A percentile compares a stretch with the other conserved stretches of the same genome.
These are phyloP conservation scores for Malachius bipustulatus DNA, from an alignment of 2,888 invertebrate genomes.

Conservation along the genomic window DNA sequence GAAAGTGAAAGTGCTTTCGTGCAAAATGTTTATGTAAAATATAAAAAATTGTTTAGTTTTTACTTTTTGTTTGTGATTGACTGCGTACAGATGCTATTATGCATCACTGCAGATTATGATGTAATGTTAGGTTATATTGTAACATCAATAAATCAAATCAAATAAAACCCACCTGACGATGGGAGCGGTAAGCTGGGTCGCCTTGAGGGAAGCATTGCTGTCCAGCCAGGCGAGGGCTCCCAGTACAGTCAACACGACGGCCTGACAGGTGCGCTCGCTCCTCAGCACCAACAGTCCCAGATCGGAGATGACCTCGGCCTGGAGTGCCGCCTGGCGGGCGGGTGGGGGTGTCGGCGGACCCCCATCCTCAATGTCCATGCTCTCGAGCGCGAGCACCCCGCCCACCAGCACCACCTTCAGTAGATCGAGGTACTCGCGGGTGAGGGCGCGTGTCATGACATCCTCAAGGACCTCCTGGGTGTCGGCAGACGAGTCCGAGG, in stretches of 20 bases:
- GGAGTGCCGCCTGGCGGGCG: conserved; percentile 35
- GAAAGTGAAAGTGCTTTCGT: too few species aligned
- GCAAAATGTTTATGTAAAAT: too few species aligned
- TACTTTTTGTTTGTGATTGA: too few species aligned
- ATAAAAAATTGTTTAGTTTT: too few species aligned
- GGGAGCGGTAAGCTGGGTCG: conserved; percentile 62
- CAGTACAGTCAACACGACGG: conserved; percentile 50
- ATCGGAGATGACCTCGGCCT: conserved; percentile 69
- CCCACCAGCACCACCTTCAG: conserved; percentile 64
- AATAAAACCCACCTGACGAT: too few species aligned
- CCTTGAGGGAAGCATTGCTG: conserved; percentile 68
- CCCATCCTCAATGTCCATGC: conserved; percentile 54
- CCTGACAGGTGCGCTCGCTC: conserved; percentile 51
- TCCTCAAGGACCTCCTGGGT: conserved; percentile 77
- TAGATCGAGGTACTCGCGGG: conserved; percentile 79
- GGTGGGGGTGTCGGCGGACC: conserved; percentile 47
- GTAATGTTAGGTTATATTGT: too few species aligned
- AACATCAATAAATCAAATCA: too few species aligned
- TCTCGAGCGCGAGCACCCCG: conserved; percentile 43
- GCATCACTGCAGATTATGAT: too few species aligned
- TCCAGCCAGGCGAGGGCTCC: conserved; percentile 77
- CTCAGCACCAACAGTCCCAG: conserved; percentile 60
- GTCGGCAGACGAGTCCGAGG: conserved; percentile 49
- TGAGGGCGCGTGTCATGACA: conserved; percentile 72
- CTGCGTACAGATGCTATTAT: too few species aligned